Evolutionary conservation across 2,797 vertebrate genomes (phyloP).

Genomic region (Leptoclinus maculatus): DNA sequence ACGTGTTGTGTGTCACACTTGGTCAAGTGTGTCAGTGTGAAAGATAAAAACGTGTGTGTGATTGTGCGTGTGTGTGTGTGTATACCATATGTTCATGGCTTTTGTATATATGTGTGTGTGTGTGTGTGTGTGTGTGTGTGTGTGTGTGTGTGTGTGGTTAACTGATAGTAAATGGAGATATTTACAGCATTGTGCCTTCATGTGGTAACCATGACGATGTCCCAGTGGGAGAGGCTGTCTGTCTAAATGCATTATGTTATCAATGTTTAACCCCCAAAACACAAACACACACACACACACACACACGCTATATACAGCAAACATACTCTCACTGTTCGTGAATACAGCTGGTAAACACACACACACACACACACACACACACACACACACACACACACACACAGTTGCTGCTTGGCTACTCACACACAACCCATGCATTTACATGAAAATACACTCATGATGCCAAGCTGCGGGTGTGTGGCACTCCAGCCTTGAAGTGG

Average conservation of each 20-base stretch:
- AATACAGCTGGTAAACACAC: conserved; percentile 38
- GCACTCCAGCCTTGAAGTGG: conserved; percentile 34
- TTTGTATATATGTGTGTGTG: conserved; percentile 24
- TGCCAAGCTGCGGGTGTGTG: conserved; percentile 47
- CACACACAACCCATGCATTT: conserved; percentile 35
- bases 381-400: conserved; percentile 25
- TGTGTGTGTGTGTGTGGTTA: conserved; percentile 41
- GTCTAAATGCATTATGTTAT: conserved; percentile 78
- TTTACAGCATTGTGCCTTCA: conserved; percentile 81
- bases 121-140: conserved; percentile 28
- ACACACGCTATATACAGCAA: conserved; percentile 5
- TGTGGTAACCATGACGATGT: conserved; percentile 83
- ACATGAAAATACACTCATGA: conserved; percentile 48
- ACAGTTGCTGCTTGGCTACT: conserved; percentile 37
- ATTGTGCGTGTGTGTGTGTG: not conserved
- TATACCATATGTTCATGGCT: conserved; percentile 39
- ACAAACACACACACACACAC: conserved; percentile 4
- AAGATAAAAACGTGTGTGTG: conserved; percentile 11
- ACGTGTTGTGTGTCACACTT: conserved; percentile 20
- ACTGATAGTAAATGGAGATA: conserved; percentile 83
- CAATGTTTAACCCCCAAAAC: conserved; percentile 63
- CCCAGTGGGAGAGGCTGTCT: conserved; percentile 80
- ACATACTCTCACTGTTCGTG: conserved; percentile 3
- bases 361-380: conserved; percentile 32
- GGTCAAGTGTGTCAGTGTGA: conserved; percentile 43